Evolutionary conservation across 1,140 invertebrate species (phyloP), one percentile per base, ranked within the genome.

Genomic region (Zophobas atratus): DNA sequence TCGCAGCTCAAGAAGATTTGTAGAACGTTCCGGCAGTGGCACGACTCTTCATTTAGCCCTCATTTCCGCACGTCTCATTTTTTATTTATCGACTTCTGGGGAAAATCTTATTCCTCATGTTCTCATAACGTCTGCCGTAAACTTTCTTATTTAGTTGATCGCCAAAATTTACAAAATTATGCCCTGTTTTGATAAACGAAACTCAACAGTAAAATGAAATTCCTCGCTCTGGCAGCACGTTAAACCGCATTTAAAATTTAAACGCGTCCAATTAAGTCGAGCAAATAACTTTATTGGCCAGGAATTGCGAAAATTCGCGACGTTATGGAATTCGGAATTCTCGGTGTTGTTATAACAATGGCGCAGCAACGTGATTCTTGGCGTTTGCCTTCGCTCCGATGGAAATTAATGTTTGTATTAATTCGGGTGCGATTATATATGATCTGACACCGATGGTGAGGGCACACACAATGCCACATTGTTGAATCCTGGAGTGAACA

Each of bases 241-340:
- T 67, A 67, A 67, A 67, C 60, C 60, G 39, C 60, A 67, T 43
- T 67, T 67, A 67, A 67, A 67, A 67, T 67, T 67, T 67, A 67
- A 67, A 67, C 60, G 60, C 60, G 60, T 67, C 60, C 60, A 67
- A 67, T 67, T 67, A 67, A 67, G 60, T 67, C 60, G 20, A 67
- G 60, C 60, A 67, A 67, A 67, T 67, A 67, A 67, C 39, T 67
- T 67, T 67, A 67, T 67, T 67, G 60, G 39, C 60, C 39, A 67
- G 60, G 39, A 67, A 67, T 67, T 67, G 60, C 60, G 39, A 67
- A 67, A 67, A 43, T 67, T 67, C 39, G 60, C 60, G 60, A 43
- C 60, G 39, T 67, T 67, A 67, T 43, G 60, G 60, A 67, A 67
- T 67, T 67, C 39, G 33, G 60, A 67, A 67, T 8, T 20, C 20